Percentiles rank a stretch among this genome's conserved stretches.
phyloP scores from a whole-genome alignment of 2,113 vertebrate species.

The Sander lucioperca region DNA sequence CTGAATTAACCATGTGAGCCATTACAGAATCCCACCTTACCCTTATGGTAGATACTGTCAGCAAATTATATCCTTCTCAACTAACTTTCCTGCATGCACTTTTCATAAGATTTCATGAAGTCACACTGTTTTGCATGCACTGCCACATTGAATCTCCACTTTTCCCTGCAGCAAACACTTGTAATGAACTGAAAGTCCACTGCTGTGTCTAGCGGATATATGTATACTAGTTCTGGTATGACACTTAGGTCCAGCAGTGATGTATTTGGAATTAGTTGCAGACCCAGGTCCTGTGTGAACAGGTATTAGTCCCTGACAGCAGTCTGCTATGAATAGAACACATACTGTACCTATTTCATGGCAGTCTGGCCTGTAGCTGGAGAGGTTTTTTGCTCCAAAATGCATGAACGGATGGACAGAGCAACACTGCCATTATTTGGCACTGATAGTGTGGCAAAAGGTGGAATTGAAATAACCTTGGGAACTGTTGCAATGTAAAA shows the following conservation, averaged over 20 bases:
- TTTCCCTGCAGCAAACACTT: not conserved
- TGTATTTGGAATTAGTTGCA: not conserved
- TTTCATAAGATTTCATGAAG: not conserved
- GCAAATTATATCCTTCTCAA: not conserved
- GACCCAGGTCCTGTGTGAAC: not conserved
- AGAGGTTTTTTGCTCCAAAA: not conserved
- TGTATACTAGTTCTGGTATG: not conserved
- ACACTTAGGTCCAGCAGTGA: not conserved
- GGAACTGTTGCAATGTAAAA: not conserved
- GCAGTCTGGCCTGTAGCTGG: not conserved
- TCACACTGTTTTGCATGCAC: not conserved
- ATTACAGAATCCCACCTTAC: not conserved
- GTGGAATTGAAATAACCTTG: not conserved
- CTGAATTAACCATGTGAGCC: not conserved
- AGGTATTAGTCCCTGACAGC: not conserved
- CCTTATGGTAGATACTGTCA: not conserved
- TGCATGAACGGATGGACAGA: not conserved
- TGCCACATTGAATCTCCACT: not conserved
- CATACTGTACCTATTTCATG: not conserved
- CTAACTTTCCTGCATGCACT: not conserved
- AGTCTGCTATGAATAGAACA: constrained; percentile 1
- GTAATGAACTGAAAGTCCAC: not conserved
- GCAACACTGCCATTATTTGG: not conserved
- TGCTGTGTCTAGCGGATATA: not conserved
- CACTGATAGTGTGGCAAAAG: not conserved